Percentiles rank a stretch among this genome's conserved stretches.
phyloP scores from a whole-genome alignment of 2,797 vertebrate species.

The Chiroxiphia lanceolata region DNA sequence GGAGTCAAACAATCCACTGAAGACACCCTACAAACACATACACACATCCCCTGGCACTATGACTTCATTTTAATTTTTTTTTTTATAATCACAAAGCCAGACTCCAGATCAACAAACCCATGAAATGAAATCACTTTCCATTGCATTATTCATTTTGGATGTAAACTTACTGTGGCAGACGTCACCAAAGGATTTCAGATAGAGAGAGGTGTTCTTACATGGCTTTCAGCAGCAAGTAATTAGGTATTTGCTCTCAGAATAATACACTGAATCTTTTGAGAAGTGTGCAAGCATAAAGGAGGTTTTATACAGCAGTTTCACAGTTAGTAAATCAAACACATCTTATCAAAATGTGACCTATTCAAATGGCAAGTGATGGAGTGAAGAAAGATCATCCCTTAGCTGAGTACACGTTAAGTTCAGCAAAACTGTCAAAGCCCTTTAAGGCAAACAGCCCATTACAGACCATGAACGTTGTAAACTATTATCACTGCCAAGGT shows the following conservation, averaged over 20 bases:
- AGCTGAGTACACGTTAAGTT: slow-evolving; percentile 32
- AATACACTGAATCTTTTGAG: background rate
- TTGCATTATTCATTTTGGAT: background rate
- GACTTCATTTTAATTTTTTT: background rate
- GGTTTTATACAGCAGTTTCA: background rate
- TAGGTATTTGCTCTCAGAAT: slow-evolving; percentile 41
- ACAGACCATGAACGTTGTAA: slow-evolving; percentile 14
- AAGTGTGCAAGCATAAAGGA: slow-evolving; percentile 1
- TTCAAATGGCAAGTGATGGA: slow-evolving; percentile 52
- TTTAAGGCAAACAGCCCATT: slow-evolving; percentile 46
- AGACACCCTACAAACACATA: background rate
- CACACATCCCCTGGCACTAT: background rate
- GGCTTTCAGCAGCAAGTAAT: slow-evolving; percentile 37
- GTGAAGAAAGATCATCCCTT: slow-evolving; percentile 32
- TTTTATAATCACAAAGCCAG: background rate
- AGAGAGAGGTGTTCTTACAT: background rate
- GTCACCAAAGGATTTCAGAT: slow-evolving; percentile 4
- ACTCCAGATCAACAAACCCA: background rate
- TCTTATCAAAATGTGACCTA: slow-evolving; percentile 61
- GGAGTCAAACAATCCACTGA: background rate
- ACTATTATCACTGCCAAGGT: slow-evolving; percentile 37
- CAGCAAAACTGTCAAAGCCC: slow-evolving; percentile 41
- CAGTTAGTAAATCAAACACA: slow-evolving; percentile 23
- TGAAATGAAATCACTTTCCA: background rate
- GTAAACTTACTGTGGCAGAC: background rate